Evolutionary conservation across 2,888 invertebrate genomes (phyloP), one percentile per base, ranked within the genome.

Genomic region (Aphidius colemani): DNA sequence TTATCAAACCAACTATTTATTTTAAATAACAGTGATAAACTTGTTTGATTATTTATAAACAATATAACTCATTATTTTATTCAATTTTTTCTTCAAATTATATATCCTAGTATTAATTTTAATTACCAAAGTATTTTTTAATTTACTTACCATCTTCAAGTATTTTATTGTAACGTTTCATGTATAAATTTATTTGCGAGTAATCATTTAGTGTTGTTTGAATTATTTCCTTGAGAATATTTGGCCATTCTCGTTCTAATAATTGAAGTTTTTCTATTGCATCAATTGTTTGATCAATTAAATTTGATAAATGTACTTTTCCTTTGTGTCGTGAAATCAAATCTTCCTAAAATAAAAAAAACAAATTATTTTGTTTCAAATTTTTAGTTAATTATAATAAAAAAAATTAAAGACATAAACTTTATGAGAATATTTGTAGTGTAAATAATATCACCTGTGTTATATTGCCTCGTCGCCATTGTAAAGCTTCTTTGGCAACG

Each of bases 401-500:
- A 60, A 51, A 43, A 39, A 6, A 43, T 7, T 44, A 39, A 30
- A 53, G 11, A 18, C 7, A 59, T n/a, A 9, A 18, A 41, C 18
- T 51, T 13, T 58, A n/a, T n/a, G n/a, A n/a, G n/a, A n/a, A n/a
- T n/a, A n/a, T n/a, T n/a, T n/a, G n/a, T n/a, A n/a, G n/a, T n/a
- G n/a, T n/a, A n/a, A 40, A 39, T 53, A 40, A 53, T 53, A 40
- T 18, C 13, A 18, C 86, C 82, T 86, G 85, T 44, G 83, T 83
- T 49, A 83, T 76, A 64, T 85, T 85, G 30, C 88, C 88, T 76
- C 88, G 87, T 72, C 89, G 88, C 87, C 92, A 94, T 72, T 94
- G 93, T 53, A 94, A 80, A 1, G 94, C 93, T 83, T 94, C 94
- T 80, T 94, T 94, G 60, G 92, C 92, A 59, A 94, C 93, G 9